These are phyloP conservation scores for Ditylenchus dipsaci DNA, from an alignment of 1,140 invertebrate genomes.

Conservation along the genomic window DNA sequence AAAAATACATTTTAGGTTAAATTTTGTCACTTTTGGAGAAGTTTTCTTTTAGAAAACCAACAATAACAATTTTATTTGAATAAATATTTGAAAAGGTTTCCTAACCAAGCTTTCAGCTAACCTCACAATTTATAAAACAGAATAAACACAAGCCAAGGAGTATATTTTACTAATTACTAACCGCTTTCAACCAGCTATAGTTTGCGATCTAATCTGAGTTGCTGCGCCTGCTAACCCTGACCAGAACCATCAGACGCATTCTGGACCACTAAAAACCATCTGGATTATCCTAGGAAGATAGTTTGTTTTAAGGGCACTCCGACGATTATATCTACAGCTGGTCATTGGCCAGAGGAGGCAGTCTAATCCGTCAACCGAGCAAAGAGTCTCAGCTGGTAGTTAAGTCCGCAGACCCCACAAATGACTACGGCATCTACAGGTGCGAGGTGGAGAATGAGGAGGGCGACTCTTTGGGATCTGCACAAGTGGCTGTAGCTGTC, in stretches of 20 bases:
- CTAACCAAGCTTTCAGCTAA: too few species aligned
- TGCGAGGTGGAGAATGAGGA: slow-evolving; percentile 57
- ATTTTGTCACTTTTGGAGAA: too few species aligned
- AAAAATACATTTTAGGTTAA: too few species aligned
- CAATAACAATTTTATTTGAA: too few species aligned
- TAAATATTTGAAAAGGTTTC: too few species aligned
- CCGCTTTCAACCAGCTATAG: too few species aligned
- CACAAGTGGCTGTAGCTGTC: slow-evolving; percentile 52
- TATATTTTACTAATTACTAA: too few species aligned
- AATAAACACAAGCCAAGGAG: too few species aligned
- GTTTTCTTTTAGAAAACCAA: too few species aligned
- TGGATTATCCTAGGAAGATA: background rate
- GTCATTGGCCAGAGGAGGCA: slow-evolving; percentile 53
- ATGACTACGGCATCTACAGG: slow-evolving; percentile 56
- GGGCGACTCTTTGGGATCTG: slow-evolving; percentile 46
- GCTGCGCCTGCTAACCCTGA: background rate
- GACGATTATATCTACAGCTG: slow-evolving; percentile 49
- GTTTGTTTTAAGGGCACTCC: slow-evolving; percentile 23
- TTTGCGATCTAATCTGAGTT: too few species aligned
- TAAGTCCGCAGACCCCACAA: slow-evolving; percentile 51
- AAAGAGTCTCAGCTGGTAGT: slow-evolving; percentile 46
- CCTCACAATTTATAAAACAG: too few species aligned
- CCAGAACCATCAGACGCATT: background rate
- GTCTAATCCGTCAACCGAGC: slow-evolving; percentile 46
- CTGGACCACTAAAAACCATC: background rate